phyloP scores from a whole-genome alignment of 1,140 invertebrate species.

The Macrobrachium rosenbergii region DNA sequence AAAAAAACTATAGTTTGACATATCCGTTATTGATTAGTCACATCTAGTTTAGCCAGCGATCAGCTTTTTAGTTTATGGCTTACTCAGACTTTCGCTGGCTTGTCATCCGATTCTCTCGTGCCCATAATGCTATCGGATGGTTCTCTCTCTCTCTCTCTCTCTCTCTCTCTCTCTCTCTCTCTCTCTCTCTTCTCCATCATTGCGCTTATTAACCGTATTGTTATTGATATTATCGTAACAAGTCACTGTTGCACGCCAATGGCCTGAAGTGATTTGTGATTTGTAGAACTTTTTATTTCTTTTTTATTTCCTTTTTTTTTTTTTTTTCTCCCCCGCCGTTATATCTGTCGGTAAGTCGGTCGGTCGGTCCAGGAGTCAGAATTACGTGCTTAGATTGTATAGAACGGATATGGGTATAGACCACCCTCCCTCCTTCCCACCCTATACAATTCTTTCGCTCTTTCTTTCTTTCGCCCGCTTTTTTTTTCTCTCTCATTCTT shows the following conservation, averaged over 20 bases:
- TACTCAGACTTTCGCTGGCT: no score
- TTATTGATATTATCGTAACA: no score
- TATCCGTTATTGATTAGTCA: no score
- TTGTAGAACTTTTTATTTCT: neutral
- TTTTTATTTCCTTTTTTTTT: neutral
- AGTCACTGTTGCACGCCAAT: neutral
- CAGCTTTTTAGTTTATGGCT: no score
- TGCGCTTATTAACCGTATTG: neutral
- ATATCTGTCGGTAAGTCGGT: no score
- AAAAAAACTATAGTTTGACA: no score
- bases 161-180: neutral
- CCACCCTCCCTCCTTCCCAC: neutral
- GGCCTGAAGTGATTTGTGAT: constrained; percentile 2
- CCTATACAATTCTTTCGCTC: constrained; percentile 9
- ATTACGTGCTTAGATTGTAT: neutral
- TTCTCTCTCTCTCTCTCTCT: neutral
- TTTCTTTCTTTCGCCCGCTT: neutral
- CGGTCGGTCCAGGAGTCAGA: neutral
- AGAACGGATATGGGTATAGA: neutral
- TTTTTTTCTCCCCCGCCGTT: neutral
- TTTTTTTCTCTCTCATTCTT: neutral
- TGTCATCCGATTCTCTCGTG: neutral
- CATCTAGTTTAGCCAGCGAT: no score
- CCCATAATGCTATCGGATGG: neutral
- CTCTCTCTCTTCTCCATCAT: neutral